Evolutionary conservation across 2,113 vertebrate genomes (phyloP).

Genomic region (Chrysemys picta): DNA sequence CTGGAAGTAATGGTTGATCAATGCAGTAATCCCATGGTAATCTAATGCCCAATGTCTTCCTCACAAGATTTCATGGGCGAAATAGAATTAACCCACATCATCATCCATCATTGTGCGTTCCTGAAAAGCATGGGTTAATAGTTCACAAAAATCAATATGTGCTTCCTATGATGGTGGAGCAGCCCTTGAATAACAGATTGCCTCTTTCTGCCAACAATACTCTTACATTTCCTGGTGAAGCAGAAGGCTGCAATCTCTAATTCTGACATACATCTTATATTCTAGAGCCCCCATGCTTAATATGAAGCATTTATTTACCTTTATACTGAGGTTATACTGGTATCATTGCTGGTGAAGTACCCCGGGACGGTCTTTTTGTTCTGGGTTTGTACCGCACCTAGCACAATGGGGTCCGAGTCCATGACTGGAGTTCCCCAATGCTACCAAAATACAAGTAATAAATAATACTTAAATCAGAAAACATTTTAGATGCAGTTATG

Average conservation of each 20-base stretch:
- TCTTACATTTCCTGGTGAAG: constrained; percentile 22
- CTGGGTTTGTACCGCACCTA: rapidly evolving
- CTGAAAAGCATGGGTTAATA: constrained; percentile 53
- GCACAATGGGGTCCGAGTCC: background rate
- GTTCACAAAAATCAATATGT: constrained; percentile 28
- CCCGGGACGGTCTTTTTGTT: background rate
- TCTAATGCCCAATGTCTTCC: rapidly evolving
- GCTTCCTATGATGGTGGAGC: background rate
- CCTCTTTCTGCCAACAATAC: constrained; percentile 18
- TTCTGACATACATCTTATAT: background rate
- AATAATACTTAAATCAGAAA: background rate
- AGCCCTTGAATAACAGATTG: constrained; percentile 25
- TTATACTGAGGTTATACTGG: rapidly evolving
- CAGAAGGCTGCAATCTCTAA: constrained; percentile 24
- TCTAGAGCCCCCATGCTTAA: background rate
- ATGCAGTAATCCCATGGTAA: background rate
- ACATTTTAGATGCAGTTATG: background rate
- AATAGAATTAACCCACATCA: background rate
- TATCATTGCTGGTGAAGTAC: background rate
- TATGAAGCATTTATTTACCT: background rate
- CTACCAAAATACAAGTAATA: background rate
- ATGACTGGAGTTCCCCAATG: background rate
- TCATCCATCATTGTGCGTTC: background rate
- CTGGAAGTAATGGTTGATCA: background rate
- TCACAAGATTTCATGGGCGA: background rate